Conservation (phyloP, 2,797 vertebrate genomes). For the Scarus forsteni region DNA sequence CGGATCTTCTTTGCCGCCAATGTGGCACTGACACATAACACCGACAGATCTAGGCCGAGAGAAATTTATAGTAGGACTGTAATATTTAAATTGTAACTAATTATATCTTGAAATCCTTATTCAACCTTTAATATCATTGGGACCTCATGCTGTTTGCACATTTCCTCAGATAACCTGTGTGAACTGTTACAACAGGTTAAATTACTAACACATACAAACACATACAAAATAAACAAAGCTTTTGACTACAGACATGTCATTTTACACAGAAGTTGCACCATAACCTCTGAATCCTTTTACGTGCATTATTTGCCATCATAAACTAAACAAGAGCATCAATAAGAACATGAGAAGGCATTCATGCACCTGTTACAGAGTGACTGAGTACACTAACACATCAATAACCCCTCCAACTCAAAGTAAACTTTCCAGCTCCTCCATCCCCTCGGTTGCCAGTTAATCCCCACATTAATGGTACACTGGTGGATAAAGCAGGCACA, state of each 20-base stretch:
- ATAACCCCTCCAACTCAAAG: not conserved
- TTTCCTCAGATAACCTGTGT: not conserved
- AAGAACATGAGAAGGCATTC: not conserved
- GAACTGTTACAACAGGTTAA: not conserved
- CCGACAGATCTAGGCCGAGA: conserved; percentile 5
- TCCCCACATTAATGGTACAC: too few species aligned
- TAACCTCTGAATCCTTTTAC: too few species aligned
- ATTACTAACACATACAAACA: not conserved
- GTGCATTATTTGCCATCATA: too few species aligned
- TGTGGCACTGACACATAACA: conserved; percentile 14
- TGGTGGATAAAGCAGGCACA: too few species aligned
- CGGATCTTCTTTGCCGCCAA: conserved; percentile 19
- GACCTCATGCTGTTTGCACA: not conserved
- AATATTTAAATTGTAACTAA: not conserved
- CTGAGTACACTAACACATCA: not conserved
- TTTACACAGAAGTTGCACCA: not conserved
- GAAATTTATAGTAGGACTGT: not conserved
- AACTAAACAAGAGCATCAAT: not conserved
- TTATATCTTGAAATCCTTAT: not conserved
- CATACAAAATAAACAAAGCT: not conserved
- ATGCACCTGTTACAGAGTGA: too few species aligned
- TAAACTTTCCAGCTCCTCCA: not conserved
- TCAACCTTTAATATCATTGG: not conserved
- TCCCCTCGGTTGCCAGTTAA: not conserved
- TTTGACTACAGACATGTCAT: not conserved